A percentile compares a stretch with the other conserved stretches of the same genome.
Evolutionary conservation across 2,113 vertebrate species (phyloP).

Genomic region (Lophochroa leadbeateri): DNA sequence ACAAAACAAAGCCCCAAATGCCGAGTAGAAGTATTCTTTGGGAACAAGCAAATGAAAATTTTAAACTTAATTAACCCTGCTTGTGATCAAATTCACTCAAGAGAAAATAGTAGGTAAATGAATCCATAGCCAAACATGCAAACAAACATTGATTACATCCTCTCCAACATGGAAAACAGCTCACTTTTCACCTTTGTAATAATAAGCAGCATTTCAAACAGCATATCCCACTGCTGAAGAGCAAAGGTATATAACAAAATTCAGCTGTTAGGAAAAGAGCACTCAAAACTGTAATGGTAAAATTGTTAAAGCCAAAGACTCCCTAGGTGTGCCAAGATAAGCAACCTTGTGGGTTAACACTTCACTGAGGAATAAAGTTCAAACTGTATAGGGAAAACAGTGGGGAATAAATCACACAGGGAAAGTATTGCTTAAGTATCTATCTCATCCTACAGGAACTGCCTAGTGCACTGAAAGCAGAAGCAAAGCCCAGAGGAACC

Average conservation of each 20-base stretch:
- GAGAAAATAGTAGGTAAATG: not conserved
- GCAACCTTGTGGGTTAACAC: not conserved
- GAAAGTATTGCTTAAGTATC: not conserved
- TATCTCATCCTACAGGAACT: not conserved
- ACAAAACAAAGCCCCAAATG: not conserved
- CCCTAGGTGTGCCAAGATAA: not conserved
- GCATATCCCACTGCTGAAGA: not conserved
- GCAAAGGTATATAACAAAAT: not conserved
- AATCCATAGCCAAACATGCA: not conserved
- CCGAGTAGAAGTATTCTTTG: not conserved
- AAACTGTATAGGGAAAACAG: not conserved
- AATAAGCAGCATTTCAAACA: not conserved
- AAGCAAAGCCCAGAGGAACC: not conserved
- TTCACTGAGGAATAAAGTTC: not conserved
- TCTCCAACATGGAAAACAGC: not conserved
- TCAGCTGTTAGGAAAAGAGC: not conserved
- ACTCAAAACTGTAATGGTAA: not conserved
- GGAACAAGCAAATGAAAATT: not conserved
- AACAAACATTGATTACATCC: not conserved
- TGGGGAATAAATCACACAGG: not conserved
- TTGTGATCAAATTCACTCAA: not conserved
- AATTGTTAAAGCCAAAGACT: not conserved
- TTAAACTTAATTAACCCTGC: constrained; percentile 2
- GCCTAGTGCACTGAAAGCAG: not conserved
- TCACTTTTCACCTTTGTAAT: not conserved